phyloP scores from a whole-genome alignment of 2,113 vertebrate species.

The Phaetusa simplex region DNA sequence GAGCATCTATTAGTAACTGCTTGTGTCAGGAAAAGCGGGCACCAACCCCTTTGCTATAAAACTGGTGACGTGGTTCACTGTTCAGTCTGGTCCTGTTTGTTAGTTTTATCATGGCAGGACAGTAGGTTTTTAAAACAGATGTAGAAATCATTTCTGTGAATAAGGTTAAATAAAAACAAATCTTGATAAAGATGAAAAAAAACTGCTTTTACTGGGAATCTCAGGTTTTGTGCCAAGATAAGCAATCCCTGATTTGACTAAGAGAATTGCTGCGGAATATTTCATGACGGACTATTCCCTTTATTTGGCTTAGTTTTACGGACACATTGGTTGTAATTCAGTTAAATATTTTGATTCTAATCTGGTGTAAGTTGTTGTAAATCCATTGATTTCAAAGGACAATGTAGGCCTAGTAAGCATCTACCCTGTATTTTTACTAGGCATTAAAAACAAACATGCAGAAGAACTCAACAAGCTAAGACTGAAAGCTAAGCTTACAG shows the following conservation, averaged over 20 bases:
- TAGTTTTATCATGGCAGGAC: background rate
- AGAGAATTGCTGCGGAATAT: background rate
- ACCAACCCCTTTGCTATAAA: background rate
- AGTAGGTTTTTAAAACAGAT: background rate
- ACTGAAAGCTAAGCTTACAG: background rate
- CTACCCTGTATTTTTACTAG: background rate
- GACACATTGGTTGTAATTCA: background rate
- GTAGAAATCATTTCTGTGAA: constrained; percentile 48
- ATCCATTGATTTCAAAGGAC: background rate
- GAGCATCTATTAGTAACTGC: background rate
- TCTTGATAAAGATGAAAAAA: constrained; percentile 39
- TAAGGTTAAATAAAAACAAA: constrained; percentile 30
- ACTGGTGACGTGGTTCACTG: background rate
- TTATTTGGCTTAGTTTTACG: background rate
- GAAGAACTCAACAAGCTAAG: background rate
- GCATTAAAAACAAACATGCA: background rate
- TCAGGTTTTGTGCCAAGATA: constrained; percentile 18
- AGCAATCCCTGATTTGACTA: constrained; percentile 8
- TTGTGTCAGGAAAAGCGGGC: background rate
- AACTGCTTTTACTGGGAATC: constrained; percentile 26
- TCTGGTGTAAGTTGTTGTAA: background rate
- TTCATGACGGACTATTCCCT: background rate
- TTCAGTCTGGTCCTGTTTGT: background rate
- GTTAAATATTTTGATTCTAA: constrained; percentile 6
- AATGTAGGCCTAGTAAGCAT: background rate